phyloP scores from a whole-genome alignment of 2,888 invertebrate species.

The Agelastica alni region DNA sequence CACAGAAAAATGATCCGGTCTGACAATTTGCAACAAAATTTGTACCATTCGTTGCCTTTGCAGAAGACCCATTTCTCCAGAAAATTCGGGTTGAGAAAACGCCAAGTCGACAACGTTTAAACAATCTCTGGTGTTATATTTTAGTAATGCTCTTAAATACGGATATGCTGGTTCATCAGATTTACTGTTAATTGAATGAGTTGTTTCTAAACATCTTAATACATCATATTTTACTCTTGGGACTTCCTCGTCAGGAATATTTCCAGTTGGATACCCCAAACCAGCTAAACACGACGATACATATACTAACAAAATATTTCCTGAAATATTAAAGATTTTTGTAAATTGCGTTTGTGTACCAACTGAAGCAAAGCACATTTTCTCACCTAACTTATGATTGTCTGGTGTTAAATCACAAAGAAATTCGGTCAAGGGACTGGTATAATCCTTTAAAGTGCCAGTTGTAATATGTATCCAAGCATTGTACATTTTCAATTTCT shows the following conservation, averaged over 20 bases:
- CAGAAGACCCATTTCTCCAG: conserved; percentile 69
- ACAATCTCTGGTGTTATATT: conserved; percentile 84
- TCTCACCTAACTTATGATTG: conserved; percentile 59
- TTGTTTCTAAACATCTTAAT: conserved; percentile 69
- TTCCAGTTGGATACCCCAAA: conserved; percentile 78
- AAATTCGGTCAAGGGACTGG: conserved; percentile 72
- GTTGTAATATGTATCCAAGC: conserved; percentile 78
- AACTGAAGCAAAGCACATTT: too few relatives aligned
- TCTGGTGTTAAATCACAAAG: conserved; percentile 60
- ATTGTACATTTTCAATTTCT: conserved; percentile 67
- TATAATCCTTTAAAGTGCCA: conserved; percentile 74
- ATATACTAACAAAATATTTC: conserved; percentile 84
- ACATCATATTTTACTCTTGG: conserved; percentile 74
- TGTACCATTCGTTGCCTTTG: conserved; percentile 78
- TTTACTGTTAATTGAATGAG: conserved; percentile 67
- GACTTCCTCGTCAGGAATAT: conserved; percentile 66
- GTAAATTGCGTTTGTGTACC: too few relatives aligned
- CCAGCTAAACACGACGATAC: conserved; percentile 85
- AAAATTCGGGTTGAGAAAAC: conserved; percentile 80
- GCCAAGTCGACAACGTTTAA: conserved; percentile 83
- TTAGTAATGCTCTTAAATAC: conserved; percentile 72
- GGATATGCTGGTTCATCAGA: conserved; percentile 71
- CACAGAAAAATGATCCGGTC: conserved; percentile 69
- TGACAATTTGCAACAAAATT: conserved; percentile 76
- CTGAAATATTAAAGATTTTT: too few relatives aligned